Evolutionary conservation across 1,140 invertebrate species (phyloP), one percentile per base, ranked within the genome.

Genomic region (Scaptomyza graminum): DNA sequence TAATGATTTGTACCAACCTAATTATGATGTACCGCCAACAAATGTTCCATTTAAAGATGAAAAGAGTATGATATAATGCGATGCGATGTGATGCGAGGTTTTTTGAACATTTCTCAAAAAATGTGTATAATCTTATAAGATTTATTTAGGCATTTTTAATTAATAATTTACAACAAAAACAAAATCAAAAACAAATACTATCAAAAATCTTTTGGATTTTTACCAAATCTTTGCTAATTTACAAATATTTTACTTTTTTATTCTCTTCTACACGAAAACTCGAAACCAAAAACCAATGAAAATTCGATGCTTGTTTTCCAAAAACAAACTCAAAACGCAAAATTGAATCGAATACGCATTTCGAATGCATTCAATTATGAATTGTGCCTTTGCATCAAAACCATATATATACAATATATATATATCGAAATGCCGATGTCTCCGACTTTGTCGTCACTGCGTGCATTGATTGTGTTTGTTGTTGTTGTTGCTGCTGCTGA

Each of bases 181-280:
- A n/a, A n/a, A n/a, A n/a, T n/a, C n/a, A n/a, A n/a, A n/a, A n/a
- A n/a, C n/a, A n/a, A n/a, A n/a, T n/a, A n/a, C n/a, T 55, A 47
- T 60, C 44, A 51, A 64, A 72, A 73, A 76, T 74, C 69, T 76
- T 59, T 74, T 60, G 59, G 72, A 72, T 57, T 83, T 83, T 69
- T 69, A 63, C 59, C 16, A 51, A 69, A 57, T 59, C 70, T 82
- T 31, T 83, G 75, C 88, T 90, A 90, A 90, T 90, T 90, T 81
- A 77, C 67, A 57, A 83, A 83, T 90, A 66, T 83, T 80, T 88
- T 41, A 41, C 37, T 76, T 90, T 90, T 90, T 90, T 90, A 80
- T 90, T 88, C 79, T 90, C 88, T 90, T 90, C 88, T 90, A 90
- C 85, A 83, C 78, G 76, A 78, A 74, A 74, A 63, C 46, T 18